phyloP scores from a whole-genome alignment of 2,888 invertebrate species.

The Cheilosia variabilis region DNA sequence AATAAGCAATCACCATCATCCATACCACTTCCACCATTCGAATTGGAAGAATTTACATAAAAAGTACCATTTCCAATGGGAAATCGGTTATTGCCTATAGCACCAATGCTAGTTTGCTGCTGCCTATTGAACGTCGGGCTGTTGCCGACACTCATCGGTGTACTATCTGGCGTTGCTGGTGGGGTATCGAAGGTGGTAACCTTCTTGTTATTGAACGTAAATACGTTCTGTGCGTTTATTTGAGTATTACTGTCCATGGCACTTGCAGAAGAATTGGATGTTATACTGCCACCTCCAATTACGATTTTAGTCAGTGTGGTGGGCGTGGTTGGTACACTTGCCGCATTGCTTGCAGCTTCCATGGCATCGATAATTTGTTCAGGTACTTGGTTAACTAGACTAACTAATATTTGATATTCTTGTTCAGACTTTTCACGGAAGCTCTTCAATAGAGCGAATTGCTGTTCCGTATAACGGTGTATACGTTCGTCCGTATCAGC shows the following conservation, averaged over 20 bases:
- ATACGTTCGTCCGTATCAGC: constrained; percentile 90
- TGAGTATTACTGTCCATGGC: constrained; percentile 74
- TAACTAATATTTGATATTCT: constrained; percentile 88
- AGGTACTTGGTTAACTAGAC: constrained; percentile 82
- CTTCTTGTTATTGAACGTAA: constrained; percentile 77
- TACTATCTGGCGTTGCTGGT: constrained; percentile 83
- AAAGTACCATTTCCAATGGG: constrained; percentile 53
- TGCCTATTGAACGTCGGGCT: constrained; percentile 83
- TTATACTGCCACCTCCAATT: constrained; percentile 24
- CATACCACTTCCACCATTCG: constrained; percentile 83
- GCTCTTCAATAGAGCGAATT: constrained; percentile 90
- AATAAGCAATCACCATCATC: constrained; percentile 90
- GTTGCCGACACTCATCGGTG: constrained; percentile 83
- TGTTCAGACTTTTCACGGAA: constrained; percentile 89
- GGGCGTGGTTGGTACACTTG: constrained; percentile 79
- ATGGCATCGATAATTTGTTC: constrained; percentile 79
- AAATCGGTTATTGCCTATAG: constrained; percentile 27
- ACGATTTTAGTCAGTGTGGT: constrained; percentile 76
- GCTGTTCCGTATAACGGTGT: constrained; percentile 89
- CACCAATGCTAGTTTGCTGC: constrained; percentile 69
- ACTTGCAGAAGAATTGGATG: constrained; percentile 71
- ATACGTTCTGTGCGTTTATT: constrained; percentile 58
- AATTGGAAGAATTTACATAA: constrained; percentile 43
- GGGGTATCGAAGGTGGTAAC: constrained; percentile 83
- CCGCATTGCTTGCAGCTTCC: constrained; percentile 69